Percentiles rank a stretch among this genome's conserved stretches.
Evolutionary conservation across 2,797 vertebrate species (phyloP).

Genomic region (Microcaecilia unicolor): DNA sequence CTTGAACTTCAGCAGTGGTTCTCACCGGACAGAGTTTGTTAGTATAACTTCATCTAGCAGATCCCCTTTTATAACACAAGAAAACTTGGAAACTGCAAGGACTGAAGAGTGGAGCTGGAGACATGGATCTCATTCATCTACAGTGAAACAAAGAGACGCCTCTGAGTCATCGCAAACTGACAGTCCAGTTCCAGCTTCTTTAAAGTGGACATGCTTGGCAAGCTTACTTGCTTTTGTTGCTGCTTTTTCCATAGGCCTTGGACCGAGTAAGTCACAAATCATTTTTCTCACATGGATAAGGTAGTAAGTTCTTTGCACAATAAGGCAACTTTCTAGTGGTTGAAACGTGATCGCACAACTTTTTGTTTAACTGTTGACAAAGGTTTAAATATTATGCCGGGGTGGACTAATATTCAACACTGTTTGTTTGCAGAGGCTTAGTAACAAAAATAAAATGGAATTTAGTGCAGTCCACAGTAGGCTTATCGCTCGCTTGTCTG

Average conservation of each 20-base stretch:
- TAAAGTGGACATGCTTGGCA: conserved; percentile 83
- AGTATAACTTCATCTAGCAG: conserved; percentile 11
- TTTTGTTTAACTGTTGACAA: too few relatives aligned
- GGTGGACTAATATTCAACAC: too few relatives aligned
- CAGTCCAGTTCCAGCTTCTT: conserved; percentile 36
- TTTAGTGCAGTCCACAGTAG: too few relatives aligned
- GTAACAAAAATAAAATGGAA: too few relatives aligned
- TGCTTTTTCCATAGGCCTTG: conserved; percentile 87
- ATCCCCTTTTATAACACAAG: background rate
- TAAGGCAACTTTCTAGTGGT: too few relatives aligned
- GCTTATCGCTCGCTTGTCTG: too few relatives aligned
- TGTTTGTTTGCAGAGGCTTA: too few relatives aligned
- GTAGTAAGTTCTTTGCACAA: too few relatives aligned
- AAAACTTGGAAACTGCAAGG: conserved; percentile 6
- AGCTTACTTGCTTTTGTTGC: conserved; percentile 83
- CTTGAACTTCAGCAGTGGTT: conserved; percentile 30
- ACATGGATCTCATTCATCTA: background rate
- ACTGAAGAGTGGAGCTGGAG: conserved; percentile 18
- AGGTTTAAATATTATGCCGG: too few relatives aligned
- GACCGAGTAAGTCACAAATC: conserved; percentile 78
- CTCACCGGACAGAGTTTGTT: conserved; percentile 27
- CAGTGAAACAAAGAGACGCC: conserved; percentile 10
- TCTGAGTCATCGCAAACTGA: background rate
- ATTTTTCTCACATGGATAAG: too few relatives aligned
- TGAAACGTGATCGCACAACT: too few relatives aligned